Conservation (phyloP, 2,888 invertebrate species). For the Cordilura impudica region DNA sequence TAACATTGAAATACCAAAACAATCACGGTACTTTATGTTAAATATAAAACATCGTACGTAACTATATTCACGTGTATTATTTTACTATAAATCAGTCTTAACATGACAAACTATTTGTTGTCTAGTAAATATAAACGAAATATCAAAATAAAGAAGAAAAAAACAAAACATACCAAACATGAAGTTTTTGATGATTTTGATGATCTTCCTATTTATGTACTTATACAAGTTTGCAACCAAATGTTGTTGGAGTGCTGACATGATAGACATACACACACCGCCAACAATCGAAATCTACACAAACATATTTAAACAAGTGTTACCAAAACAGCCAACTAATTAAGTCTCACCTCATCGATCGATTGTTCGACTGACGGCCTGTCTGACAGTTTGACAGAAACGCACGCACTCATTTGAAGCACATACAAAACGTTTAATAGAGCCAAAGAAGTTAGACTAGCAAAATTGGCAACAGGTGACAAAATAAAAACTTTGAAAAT, state of each 20-base stretch:
- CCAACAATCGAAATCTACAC: slow-evolving; percentile 30
- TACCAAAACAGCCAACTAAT: slow-evolving; percentile 48
- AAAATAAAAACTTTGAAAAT: neutral
- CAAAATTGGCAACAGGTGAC: slow-evolving; percentile 21
- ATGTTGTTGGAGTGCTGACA: slow-evolving; percentile 17
- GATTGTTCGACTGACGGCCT: slow-evolving; percentile 1
- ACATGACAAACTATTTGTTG: slow-evolving; percentile 26
- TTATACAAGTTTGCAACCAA: no score
- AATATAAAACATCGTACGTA: neutral
- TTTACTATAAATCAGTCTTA: slow-evolving; percentile 29
- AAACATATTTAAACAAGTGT: slow-evolving; percentile 25
- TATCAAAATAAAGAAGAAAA: no score
- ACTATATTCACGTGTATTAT: neutral
- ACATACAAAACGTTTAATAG: slow-evolving; percentile 13
- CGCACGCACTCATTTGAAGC: slow-evolving; percentile 20
- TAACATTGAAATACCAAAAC: slow-evolving; percentile 28
- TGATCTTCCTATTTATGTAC: slow-evolving; percentile 10
- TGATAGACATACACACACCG: slow-evolving; percentile 13
- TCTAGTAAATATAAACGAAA: neutral
- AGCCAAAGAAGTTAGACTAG: slow-evolving; percentile 30
- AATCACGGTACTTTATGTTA: slow-evolving; percentile 9
- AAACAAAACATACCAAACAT: neutral
- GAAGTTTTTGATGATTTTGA: slow-evolving; percentile 7
- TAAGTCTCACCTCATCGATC: slow-evolving; percentile 1
- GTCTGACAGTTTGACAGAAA: neutral